Percentiles rank a stretch among this genome's conserved stretches.
Evolutionary conservation across 2,113 vertebrate genomes (phyloP).

Genomic region (Phrynosoma platyrhinos): DNA sequence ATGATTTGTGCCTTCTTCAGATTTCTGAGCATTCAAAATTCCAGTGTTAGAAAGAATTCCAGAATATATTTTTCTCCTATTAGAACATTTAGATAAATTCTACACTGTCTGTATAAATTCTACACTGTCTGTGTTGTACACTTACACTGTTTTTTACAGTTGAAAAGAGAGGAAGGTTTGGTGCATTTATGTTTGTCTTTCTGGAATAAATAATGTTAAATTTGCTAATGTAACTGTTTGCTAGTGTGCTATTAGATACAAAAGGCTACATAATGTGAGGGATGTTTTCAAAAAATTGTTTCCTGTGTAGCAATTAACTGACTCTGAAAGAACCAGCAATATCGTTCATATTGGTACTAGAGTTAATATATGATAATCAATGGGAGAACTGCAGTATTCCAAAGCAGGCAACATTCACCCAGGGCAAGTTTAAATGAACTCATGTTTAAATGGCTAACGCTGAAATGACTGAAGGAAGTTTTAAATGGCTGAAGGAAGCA

Average conservation of each 20-base stretch:
- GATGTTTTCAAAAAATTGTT: neutral
- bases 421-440: neutral
- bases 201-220: conserved; percentile 22
- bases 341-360: neutral
- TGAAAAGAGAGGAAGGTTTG: conserved; percentile 67
- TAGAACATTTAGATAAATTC: conserved; percentile 63
- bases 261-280: neutral
- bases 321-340: neutral
- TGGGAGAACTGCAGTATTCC: conserved; percentile 37
- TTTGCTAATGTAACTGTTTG: neutral
- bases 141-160: conserved; percentile 56
- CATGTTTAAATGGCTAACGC: too few species aligned
- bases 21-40: conserved; percentile 61
- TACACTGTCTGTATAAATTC: conserved; percentile 71
- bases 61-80: conserved; percentile 71
- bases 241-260: neutral
- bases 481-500: too few species aligned
- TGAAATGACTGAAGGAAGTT: too few species aligned
- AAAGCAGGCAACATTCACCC: neutral
- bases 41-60: conserved; percentile 60
- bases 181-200: conserved; percentile 65
- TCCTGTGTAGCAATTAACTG: neutral
- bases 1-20: conserved; percentile 39
- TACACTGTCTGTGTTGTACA: conserved; percentile 63
- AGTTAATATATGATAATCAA: neutral